phyloP scores from a whole-genome alignment of 2,113 vertebrate species.

The Microtus richardsoni region DNA sequence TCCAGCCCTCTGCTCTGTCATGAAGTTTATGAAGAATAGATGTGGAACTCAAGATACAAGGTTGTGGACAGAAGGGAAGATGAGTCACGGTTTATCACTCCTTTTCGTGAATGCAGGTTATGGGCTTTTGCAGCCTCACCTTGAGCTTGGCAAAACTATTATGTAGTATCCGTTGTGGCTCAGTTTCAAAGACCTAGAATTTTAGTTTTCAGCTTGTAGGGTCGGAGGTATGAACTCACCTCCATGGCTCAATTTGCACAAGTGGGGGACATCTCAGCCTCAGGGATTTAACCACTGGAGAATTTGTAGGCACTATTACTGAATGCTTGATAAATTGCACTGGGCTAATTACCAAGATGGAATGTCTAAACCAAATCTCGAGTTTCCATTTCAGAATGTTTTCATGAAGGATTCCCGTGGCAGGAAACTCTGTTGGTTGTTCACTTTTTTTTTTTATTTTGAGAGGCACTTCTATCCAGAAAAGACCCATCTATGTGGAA shows the following conservation, averaged over 20 bases:
- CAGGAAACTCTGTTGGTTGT: background rate
- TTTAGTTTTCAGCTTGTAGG: background rate
- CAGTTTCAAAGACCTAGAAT: background rate
- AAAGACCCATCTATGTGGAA: background rate
- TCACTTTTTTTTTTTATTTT: background rate
- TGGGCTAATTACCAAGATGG: background rate
- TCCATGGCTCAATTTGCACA: background rate
- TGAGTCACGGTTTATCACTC: background rate
- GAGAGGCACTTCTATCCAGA: background rate
- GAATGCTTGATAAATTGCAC: background rate
- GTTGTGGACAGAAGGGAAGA: background rate
- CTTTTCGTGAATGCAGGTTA: background rate
- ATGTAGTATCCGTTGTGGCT: background rate
- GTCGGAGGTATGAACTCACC: background rate
- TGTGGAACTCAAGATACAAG: background rate
- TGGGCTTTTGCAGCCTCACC: background rate
- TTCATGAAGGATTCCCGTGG: background rate
- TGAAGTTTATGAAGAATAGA: background rate
- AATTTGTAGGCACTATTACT: background rate
- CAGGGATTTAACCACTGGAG: background rate
- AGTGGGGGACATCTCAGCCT: background rate
- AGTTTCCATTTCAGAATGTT: conserved; percentile 30
- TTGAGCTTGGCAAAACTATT: background rate
- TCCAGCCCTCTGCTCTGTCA: background rate
- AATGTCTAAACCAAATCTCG: background rate